Evolutionary conservation across 1,140 invertebrate genomes (phyloP), one percentile per base, ranked within the genome.

Genomic region (Polypedilum pembai): DNA sequence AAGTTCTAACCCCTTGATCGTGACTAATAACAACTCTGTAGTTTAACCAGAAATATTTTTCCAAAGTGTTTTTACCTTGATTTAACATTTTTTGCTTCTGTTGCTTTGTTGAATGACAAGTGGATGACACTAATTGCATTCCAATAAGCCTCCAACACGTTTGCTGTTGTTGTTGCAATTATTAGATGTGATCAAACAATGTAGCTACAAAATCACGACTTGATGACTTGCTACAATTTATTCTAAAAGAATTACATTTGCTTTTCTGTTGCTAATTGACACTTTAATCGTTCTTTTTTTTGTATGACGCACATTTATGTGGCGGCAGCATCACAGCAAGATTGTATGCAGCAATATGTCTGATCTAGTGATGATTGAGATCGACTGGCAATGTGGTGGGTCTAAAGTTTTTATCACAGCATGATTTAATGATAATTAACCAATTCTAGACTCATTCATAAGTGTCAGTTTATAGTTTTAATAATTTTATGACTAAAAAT

Each of bases 71-170:
- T 33, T 33, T 5, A 33, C 24, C 24, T 33, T 33, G 24, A 33
- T 33, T 33, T n/a, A n/a, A n/a, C n/a, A n/a, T n/a, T n/a, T n/a
- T n/a, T 33, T 33, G 24, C 24, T 56, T 12, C 1, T 56, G 45
- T 15, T 56, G 45, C n/a, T 12, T 4, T 8, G 1, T 1, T 12
- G 65, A 69, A 69, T 69, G 65, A 69, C 65, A 69, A 69, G 65
- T 21, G 17, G 65, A 21, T 69, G 65, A 20, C 65, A 21, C 18
- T 69, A 69, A 69, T 69, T 69, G 65, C 65, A 69, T 69, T 69
- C 65, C 65, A 69, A 69, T 69, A 69, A 18, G 8, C 45, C n/a
- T 56, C 45, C 45, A 56, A 56, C 45, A 56, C 45, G 45, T 4
- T n/a, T 56, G 45, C 45, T 33, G 24, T 33, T 33, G 5, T 33